Evolutionary conservation across 2,797 vertebrate genomes (phyloP).

Genomic region (Lophura swinhoii): DNA sequence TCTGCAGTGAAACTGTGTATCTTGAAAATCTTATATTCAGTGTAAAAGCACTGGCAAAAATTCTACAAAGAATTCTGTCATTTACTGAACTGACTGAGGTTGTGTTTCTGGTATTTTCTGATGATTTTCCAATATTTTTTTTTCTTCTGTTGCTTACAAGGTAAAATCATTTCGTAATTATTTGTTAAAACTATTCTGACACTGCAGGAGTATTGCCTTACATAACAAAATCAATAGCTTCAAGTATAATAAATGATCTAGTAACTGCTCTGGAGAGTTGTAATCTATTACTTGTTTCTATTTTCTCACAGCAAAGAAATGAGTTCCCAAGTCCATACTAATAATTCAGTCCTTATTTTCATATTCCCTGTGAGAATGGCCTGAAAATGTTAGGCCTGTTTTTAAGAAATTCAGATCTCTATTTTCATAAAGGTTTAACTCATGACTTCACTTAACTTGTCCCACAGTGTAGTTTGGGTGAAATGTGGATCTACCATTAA

Average conservation of each 20-base stretch:
- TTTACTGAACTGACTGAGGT: not conserved
- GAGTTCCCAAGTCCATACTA: not conserved
- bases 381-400: not conserved
- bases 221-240: conserved; percentile 45
- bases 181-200: conserved; percentile 10
- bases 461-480: not conserved
- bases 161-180: conserved; percentile 9
- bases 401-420: not conserved
- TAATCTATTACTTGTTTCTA: not conserved
- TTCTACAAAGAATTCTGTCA: not conserved
- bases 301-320: not conserved
- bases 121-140: not conserved
- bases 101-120: not conserved
- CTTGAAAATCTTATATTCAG: not conserved
- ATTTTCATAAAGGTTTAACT: not conserved
- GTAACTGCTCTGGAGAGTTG: not conserved
- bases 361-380: not conserved
- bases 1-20: conserved; percentile 12
- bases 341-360: conserved; percentile 4
- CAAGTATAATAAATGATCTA: conserved; percentile 9
- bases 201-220: conserved; percentile 24
- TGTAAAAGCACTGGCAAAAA: conserved; percentile 7
- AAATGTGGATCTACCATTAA: not conserved
- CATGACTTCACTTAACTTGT: not conserved
- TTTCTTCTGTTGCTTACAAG: not conserved